These are phyloP conservation scores for Odobenus rosmarus DNA, from an alignment of 2,113 vertebrate genomes.

Conservation along the genomic window DNA sequence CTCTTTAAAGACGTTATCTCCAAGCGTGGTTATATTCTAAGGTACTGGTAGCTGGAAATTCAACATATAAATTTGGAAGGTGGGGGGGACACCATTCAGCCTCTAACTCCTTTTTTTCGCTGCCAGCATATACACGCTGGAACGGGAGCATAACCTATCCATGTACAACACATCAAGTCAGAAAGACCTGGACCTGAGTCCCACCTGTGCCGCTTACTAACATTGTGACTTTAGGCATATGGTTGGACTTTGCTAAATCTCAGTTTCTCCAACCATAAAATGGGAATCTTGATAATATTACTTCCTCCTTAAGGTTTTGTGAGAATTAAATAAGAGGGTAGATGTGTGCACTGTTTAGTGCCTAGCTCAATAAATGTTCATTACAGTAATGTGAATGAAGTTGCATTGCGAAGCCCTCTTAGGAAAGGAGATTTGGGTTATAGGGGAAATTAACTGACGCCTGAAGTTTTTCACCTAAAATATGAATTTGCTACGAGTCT, in stretches of 20 bases:
- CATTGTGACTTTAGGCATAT: background rate
- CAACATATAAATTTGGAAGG: background rate
- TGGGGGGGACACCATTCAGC: background rate
- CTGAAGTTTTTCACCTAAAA: slow-evolving; percentile 1
- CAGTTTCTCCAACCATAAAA: background rate
- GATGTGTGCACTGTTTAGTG: background rate
- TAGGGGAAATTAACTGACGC: background rate
- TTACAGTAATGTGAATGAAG: background rate
- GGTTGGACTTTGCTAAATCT: background rate
- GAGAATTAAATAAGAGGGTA: background rate
- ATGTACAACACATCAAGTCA: background rate
- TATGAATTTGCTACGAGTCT: background rate
- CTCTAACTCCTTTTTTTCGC: background rate
- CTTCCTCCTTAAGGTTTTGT: background rate
- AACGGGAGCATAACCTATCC: background rate
- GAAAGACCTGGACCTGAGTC: background rate
- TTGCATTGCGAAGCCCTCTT: background rate
- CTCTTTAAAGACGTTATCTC: background rate
- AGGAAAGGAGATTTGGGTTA: slow-evolving; percentile 22
- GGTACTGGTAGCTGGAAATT: background rate
- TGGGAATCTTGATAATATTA: background rate
- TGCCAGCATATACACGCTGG: background rate
- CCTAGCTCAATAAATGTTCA: background rate
- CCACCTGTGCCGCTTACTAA: background rate
- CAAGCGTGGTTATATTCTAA: background rate